Conservation (phyloP, 2,113 vertebrate species). For the Lepus europaeus region DNA sequence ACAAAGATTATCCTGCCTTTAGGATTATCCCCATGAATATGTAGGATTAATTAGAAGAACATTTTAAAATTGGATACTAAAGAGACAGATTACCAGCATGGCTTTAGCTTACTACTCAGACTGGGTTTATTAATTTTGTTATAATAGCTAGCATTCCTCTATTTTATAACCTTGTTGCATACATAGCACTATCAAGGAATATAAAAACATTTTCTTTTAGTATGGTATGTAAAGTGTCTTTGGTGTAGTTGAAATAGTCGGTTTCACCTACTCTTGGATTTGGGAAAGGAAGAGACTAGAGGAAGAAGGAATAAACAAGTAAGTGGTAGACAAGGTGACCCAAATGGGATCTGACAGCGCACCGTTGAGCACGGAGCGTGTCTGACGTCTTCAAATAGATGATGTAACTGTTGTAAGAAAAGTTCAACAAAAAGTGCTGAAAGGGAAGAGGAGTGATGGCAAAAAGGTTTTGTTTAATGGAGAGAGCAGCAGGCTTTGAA, state of each 20-base stretch:
- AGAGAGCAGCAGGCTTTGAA: not conserved
- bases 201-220: not conserved
- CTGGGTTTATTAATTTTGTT: constrained; percentile 16
- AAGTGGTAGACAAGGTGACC: not conserved
- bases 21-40: constrained; percentile 43
- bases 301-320: not conserved
- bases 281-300: not conserved
- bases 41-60: constrained; percentile 42
- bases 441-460: not conserved
- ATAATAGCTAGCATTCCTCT: not conserved
- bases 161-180: not conserved
- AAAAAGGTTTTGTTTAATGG: not conserved
- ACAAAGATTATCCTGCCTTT: constrained; percentile 31
- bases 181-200: constrained; percentile 37
- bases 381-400: not conserved
- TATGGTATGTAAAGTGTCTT: not conserved
- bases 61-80: constrained; percentile 60
- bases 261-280: constrained; percentile 20
- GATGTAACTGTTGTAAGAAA: not conserved
- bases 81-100: constrained; percentile 6
- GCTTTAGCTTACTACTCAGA: not conserved
- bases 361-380: not conserved
- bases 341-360: not conserved
- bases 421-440: not conserved
- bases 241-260: not conserved